These are phyloP conservation scores for Eulemur coronatus DNA, from an alignment of 2,797 vertebrate genomes.

Conservation along the genomic window DNA sequence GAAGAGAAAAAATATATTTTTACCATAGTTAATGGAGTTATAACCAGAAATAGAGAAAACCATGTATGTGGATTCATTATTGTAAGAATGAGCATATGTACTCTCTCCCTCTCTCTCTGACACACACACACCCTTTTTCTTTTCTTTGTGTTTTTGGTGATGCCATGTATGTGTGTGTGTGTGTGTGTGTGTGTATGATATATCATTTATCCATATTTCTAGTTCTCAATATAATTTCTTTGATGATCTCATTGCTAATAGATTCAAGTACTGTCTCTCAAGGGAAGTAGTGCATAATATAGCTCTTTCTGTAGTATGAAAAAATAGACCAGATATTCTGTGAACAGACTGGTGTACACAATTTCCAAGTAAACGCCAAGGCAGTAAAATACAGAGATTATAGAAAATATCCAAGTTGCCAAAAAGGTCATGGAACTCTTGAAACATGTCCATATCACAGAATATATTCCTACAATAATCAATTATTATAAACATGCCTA, in stretches of 20 bases:
- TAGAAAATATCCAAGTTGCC: background rate
- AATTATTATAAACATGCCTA: background rate
- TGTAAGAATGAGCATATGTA: background rate
- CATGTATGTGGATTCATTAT: background rate
- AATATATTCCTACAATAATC: background rate
- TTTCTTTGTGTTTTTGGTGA: background rate
- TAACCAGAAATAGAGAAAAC: background rate
- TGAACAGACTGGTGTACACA: background rate
- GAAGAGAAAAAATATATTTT: background rate
- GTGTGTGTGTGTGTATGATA: background rate
- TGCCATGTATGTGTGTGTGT: background rate
- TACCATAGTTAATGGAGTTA: background rate
- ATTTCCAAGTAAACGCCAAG: background rate
- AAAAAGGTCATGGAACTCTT: background rate
- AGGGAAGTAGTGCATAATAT: background rate
- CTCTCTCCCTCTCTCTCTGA: background rate
- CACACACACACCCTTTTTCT: background rate
- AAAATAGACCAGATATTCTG: constrained; percentile 36
- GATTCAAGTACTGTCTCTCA: background rate
- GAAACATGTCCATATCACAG: background rate
- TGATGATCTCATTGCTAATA: constrained; percentile 4
- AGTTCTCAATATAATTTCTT: background rate
- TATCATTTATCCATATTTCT: background rate
- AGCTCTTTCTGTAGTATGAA: background rate
- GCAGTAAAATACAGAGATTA: background rate